These are phyloP conservation scores for Crocuta crocuta DNA, from an alignment of 2,113 vertebrate species.

Conservation along the genomic window DNA sequence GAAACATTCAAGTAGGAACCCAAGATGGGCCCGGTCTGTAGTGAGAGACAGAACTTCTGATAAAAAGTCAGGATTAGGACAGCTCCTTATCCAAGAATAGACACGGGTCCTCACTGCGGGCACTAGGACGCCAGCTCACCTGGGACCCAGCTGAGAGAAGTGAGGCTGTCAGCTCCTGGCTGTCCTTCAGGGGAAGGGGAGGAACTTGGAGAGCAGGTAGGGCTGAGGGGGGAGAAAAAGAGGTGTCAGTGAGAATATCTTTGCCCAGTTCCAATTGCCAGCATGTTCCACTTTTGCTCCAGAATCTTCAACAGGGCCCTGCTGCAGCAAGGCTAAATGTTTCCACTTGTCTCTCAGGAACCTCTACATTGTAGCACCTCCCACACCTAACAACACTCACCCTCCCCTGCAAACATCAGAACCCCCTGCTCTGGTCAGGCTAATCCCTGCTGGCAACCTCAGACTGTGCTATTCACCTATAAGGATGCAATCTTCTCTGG, in stretches of 20 bases:
- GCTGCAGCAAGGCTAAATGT: background rate
- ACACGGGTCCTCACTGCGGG: background rate
- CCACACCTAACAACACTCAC: background rate
- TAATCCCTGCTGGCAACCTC: background rate
- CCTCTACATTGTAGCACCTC: background rate
- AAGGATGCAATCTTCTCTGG: background rate
- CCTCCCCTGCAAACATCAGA: background rate
- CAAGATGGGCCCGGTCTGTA: background rate
- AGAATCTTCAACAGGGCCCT: background rate
- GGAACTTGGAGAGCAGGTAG: conserved; percentile 76
- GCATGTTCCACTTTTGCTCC: background rate
- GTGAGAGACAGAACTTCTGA: conserved; percentile 18
- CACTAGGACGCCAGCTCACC: conserved; percentile 68
- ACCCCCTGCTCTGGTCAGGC: background rate
- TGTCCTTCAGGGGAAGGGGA: conserved; percentile 72
- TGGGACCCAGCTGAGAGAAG: conserved; percentile 75
- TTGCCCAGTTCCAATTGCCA: background rate
- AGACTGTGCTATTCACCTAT: background rate
- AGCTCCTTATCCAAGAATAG: background rate
- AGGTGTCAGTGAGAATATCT: conserved; percentile 25
- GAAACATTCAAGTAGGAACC: background rate
- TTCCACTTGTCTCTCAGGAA: background rate
- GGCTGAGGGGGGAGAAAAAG: conserved; percentile 67
- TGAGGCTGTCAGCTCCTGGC: conserved; percentile 74
- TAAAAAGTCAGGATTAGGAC: background rate